Evolutionary conservation across 1,140 invertebrate genomes (phyloP).

Genomic region (Temnothorax longispinosus): DNA sequence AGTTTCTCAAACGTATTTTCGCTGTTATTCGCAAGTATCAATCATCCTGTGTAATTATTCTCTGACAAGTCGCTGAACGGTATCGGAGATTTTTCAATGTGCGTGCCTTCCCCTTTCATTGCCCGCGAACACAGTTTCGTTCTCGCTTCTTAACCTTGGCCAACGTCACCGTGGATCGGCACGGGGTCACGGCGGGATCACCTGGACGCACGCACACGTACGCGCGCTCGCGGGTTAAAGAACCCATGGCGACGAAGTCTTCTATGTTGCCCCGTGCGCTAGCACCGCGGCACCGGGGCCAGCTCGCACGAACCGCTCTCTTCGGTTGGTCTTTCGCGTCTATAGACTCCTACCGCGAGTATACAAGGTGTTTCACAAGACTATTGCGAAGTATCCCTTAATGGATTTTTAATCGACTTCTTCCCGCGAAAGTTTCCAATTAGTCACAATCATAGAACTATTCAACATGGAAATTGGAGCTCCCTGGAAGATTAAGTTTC

Average conservation of each 20-base stretch:
- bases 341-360: not conserved
- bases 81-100: conserved; percentile 5
- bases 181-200: conserved; percentile 63
- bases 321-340: conserved; percentile 11
- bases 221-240: conserved; percentile 66
- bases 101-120: not conserved
- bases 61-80: conserved; percentile 26
- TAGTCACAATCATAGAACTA: not conserved
- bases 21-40: conserved; percentile 17
- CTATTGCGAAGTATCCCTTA: not conserved
- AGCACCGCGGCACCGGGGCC: not conserved
- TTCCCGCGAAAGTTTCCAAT: not conserved
- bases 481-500: not conserved
- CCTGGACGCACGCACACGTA: conserved; percentile 55
- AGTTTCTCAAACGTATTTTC: not conserved
- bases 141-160: conserved; percentile 71
- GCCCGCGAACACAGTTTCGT: not conserved
- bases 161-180: conserved; percentile 64
- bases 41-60: conserved; percentile 33
- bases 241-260: conserved; percentile 66
- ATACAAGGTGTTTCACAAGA: conserved; percentile 1
- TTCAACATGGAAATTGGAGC: not conserved
- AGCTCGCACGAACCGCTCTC: conserved; percentile 19
- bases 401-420: conserved; percentile 15
- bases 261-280: conserved; percentile 32